Conservation (phyloP, 2,797 vertebrate species). For the Danio albolineatus region DNA sequence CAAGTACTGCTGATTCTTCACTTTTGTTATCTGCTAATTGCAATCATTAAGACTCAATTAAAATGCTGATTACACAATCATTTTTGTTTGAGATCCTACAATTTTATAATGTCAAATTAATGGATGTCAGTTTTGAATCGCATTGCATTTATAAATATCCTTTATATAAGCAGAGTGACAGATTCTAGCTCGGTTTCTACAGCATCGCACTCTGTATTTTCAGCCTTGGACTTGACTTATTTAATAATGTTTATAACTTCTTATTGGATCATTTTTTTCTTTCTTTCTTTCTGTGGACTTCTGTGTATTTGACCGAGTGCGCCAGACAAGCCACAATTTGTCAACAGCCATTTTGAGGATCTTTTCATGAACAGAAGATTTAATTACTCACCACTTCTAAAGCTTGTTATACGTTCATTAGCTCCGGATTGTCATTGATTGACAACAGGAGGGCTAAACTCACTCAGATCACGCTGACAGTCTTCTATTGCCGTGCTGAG, state of each 20-base stretch:
- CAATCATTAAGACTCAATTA: slow-evolving; percentile 86
- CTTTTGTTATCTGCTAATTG: slow-evolving; percentile 80
- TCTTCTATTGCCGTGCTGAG: slow-evolving; percentile 76
- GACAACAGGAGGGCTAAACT: slow-evolving; percentile 73
- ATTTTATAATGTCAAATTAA: slow-evolving; percentile 47
- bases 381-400: slow-evolving; percentile 72
- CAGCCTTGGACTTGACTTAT: neutral
- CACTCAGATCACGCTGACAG: slow-evolving; percentile 75
- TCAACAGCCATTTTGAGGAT: slow-evolving; percentile 57
- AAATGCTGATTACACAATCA: slow-evolving; percentile 77
- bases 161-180: neutral
- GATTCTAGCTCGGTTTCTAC: slow-evolving; percentile 1
- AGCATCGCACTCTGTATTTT: neutral
- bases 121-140: neutral
- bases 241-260: neutral
- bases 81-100: slow-evolving; percentile 30
- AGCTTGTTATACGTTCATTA: slow-evolving; percentile 64
- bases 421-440: slow-evolving; percentile 82
- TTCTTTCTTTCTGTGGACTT: neutral
- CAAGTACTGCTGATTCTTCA: slow-evolving; percentile 80
- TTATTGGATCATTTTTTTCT: neutral
- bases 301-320: neutral
- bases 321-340: slow-evolving; percentile 39
- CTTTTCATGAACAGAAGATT: slow-evolving; percentile 67
- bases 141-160: neutral